These are phyloP conservation scores for Aphodius granarius DNA, from an alignment of 2,888 invertebrate species.

Conservation along the genomic window DNA sequence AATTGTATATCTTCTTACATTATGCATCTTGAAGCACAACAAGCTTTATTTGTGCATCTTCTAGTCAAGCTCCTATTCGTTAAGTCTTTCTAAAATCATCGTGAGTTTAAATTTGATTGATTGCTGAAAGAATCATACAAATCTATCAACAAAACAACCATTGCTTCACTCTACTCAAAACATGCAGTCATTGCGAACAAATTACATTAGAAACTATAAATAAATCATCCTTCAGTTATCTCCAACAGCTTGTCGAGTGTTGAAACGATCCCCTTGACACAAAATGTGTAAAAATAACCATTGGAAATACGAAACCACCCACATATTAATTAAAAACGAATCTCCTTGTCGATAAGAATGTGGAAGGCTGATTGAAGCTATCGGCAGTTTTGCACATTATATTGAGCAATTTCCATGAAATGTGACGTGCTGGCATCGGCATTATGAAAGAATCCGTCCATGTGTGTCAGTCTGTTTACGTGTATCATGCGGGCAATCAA, in stretches of 20 bases:
- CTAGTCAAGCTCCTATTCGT: no score
- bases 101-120: no score
- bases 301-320: neutral
- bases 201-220: neutral
- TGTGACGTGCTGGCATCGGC: neutral
- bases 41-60: no score
- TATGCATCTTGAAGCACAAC: no score
- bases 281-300: neutral
- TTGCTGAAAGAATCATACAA: no score
- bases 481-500: neutral
- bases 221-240: neutral
- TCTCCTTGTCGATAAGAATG: neutral
- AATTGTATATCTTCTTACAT: no score
- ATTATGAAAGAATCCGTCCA: neutral
- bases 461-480: neutral
- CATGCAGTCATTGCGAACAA: no score
- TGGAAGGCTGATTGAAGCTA: neutral
- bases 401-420: neutral
- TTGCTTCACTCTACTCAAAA: no score
- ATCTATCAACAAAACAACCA: no score
- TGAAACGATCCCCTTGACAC: neutral
- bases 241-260: neutral
- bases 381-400: neutral
- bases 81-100: no score
- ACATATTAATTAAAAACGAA: neutral